Percentiles rank a stretch among this genome's conserved stretches.
phyloP scores from a whole-genome alignment of 1,140 invertebrate genomes.

The Homalodisca vitripennis region DNA sequence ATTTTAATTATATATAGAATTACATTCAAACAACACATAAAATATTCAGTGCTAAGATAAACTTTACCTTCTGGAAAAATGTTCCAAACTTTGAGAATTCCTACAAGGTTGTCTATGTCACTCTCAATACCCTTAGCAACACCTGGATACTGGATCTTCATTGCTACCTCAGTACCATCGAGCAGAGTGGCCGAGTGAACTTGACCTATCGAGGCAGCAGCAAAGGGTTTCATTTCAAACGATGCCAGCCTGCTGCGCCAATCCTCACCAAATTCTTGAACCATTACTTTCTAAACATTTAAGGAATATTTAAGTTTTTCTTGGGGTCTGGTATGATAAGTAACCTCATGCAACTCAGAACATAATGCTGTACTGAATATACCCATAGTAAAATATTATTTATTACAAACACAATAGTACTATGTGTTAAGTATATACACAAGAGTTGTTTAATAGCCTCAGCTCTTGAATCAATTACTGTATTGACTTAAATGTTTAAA shows the following conservation, averaged over 20 bases:
- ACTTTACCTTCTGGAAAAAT: slow-evolving; percentile 87
- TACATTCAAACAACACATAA: neutral
- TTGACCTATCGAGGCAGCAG: slow-evolving; percentile 95
- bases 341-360: neutral
- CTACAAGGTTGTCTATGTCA: slow-evolving; percentile 96
- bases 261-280: slow-evolving; percentile 75
- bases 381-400: no score
- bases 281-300: slow-evolving; percentile 82
- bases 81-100: slow-evolving; percentile 86
- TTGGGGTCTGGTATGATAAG: neutral
- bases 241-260: slow-evolving; percentile 74
- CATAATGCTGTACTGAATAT: no score
- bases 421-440: no score
- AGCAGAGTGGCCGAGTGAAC: slow-evolving; percentile 76
- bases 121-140: slow-evolving; percentile 96
- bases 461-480: no score
- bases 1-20: no score
- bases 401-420: no score
- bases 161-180: slow-evolving; percentile 80
- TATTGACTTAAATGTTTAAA: no score
- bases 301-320: neutral
- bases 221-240: slow-evolving; percentile 97
- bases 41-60: neutral
- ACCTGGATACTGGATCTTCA: slow-evolving; percentile 99
- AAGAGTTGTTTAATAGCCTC: no score